Evolutionary conservation across 1,140 invertebrate species (phyloP), one percentile per base, ranked within the genome.

Genomic region (Oedothorax gibbosus): DNA sequence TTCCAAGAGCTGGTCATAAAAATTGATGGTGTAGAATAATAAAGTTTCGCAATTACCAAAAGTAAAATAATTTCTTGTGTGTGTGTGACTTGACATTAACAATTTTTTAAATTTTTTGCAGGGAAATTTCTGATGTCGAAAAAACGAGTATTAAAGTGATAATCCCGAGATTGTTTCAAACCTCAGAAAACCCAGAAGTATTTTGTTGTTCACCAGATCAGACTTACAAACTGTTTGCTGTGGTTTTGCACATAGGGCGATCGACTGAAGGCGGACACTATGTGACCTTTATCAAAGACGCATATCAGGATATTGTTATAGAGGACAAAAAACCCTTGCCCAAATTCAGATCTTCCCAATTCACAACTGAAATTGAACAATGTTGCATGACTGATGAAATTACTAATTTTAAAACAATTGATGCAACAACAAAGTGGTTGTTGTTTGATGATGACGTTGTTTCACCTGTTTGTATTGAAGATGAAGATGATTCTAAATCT

Each of bases 201-300:
- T 84, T 84, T 68, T 53, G 51, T 15, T 76, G 71, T 50, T 14
- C 54, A 1, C 8, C 57, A 11, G 62, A 76, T 7, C 35, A 84
- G 51, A 76, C 53, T 12, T 99, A 99, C 90, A 95, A 96, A 21
- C 92, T 99, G 85, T 96, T 97, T 91, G 98, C 98, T 62, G 97
- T 99, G 66, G 91, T 99, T 51, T 99, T 98, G 6, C 98, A 99
- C 91, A 96, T 96, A 89, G 98, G 98, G 6, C 92, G 98, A 83
- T 98, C 97, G 4, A 98, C 96, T 78, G 97, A 96, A 50, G 97
- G 96, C 88, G 98, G 98, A 2, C 98, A 99, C 92, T 99, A 99
- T 91, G 98, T 99, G 11, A 97, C 94, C 64, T 99, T 98, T 98
- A 94, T 99, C 11, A 88, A 88, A 12, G 81, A 84, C 57, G 72